phyloP scores from a whole-genome alignment of 2,797 vertebrate genomes.

The Gymnoscopelus braueri region DNA sequence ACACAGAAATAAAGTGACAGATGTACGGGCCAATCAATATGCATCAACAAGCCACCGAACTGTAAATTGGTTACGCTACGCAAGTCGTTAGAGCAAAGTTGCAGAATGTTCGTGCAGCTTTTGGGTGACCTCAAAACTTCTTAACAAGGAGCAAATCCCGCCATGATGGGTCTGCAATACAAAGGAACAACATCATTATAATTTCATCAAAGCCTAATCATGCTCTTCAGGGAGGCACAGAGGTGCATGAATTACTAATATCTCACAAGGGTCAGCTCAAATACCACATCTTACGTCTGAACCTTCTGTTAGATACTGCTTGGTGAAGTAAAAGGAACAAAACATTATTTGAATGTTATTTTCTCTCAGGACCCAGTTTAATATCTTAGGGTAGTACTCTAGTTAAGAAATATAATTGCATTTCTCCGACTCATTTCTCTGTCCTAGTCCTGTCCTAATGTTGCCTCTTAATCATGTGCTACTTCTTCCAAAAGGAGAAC shows the following conservation, averaged over 20 bases:
- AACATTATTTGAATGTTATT: conserved; percentile 6
- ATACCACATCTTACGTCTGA: conserved; percentile 27
- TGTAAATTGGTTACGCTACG: conserved; percentile 50
- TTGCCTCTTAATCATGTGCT: conserved; percentile 33
- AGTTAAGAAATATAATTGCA: background rate
- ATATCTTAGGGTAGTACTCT: background rate
- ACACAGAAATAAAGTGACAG: conserved; percentile 41
- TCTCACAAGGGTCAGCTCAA: conserved; percentile 29
- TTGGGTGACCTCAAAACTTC: conserved; percentile 48
- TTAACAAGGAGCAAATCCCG: conserved; percentile 15
- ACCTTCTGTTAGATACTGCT: conserved; percentile 26
- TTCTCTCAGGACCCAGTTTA: conserved; percentile 6
- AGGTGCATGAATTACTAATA: conserved; percentile 55
- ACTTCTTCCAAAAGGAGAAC: conserved; percentile 21
- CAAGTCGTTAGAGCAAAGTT: conserved; percentile 30
- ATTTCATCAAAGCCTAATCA: conserved; percentile 56
- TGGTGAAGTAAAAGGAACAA: conserved; percentile 30
- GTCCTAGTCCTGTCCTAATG: background rate
- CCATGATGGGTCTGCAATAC: conserved; percentile 14
- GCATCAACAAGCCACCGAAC: conserved; percentile 48
- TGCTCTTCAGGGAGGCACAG: conserved; percentile 34
- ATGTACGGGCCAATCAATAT: conserved; percentile 43
- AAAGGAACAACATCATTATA: conserved; percentile 55
- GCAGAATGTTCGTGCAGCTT: conserved; percentile 30
- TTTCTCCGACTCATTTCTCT: conserved; percentile 2